Evolutionary conservation across 2,888 invertebrate species (phyloP).

Genomic region (Eledona agricola): DNA sequence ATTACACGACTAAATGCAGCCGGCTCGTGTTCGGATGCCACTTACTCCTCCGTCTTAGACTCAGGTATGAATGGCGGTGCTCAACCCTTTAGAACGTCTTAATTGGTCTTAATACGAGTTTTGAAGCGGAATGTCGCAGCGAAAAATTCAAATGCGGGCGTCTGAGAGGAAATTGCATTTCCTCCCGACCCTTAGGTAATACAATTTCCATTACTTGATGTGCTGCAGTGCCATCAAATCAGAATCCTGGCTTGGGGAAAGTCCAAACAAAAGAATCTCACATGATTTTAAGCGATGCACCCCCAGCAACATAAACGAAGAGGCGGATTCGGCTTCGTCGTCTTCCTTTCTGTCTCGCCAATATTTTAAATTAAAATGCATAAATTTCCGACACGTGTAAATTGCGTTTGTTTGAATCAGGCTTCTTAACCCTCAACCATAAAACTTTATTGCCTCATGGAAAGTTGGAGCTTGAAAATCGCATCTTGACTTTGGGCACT

Average conservation of each 20-base stretch:
- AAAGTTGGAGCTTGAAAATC: constrained; percentile 23
- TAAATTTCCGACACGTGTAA: constrained; percentile 46
- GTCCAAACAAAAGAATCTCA: constrained; percentile 3
- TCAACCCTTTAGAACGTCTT: constrained; percentile 11
- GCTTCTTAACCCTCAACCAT: constrained; percentile 32
- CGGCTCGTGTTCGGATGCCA: constrained; percentile 15
- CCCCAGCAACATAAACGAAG: not conserved
- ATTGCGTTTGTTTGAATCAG: constrained; percentile 42
- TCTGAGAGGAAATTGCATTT: constrained; percentile 58
- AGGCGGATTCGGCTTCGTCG: not conserved
- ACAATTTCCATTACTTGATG: constrained; percentile 58
- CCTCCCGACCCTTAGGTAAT: constrained; percentile 56
- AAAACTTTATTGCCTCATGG: constrained; percentile 41
- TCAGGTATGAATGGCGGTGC: constrained; percentile 10
- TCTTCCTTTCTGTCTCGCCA: not conserved
- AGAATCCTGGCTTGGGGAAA: constrained; percentile 18
- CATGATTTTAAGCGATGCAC: not conserved
- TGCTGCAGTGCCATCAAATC: constrained; percentile 47
- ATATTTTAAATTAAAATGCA: constrained; percentile 47
- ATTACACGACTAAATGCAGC: constrained; percentile 25
- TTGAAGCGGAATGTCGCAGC: not conserved
- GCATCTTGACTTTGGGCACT: constrained; percentile 16
- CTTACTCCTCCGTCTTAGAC: constrained; percentile 13
- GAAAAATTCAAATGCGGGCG: not conserved
- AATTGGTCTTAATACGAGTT: constrained; percentile 6